Conservation (phyloP, 1,140 invertebrate species). For the Lepeophtheirus salmonis region DNA sequence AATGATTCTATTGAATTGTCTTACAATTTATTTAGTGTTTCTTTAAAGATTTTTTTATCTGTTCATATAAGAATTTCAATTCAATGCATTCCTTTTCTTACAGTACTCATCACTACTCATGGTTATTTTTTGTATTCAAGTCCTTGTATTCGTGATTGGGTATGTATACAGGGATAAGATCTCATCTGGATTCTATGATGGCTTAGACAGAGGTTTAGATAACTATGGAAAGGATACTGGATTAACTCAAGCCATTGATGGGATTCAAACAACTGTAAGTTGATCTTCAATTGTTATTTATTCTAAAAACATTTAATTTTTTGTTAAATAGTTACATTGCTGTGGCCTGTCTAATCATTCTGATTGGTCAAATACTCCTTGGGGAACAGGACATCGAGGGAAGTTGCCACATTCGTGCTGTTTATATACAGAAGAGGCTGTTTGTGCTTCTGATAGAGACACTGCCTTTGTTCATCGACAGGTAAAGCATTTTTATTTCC, state of each 20-base stretch:
- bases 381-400: constrained; percentile 2
- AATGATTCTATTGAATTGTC: too few species aligned
- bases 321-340: not conserved
- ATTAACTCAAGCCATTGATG: constrained; percentile 6
- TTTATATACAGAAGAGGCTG: constrained; percentile 1
- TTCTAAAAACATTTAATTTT: not conserved
- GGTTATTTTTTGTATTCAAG: constrained; percentile 3
- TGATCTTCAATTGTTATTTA: not conserved
- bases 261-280: constrained; percentile 13
- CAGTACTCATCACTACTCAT: constrained; percentile 11
- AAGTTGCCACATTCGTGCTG: constrained; percentile 14
- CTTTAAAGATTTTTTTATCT: too few species aligned
- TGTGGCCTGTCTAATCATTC: constrained; percentile 8
- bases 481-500: too few species aligned
- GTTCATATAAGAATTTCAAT: too few species aligned
- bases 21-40: too few species aligned
- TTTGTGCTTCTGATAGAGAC: constrained; percentile 1
- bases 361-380: constrained; percentile 8
- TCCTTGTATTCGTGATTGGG: not conserved
- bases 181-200: constrained; percentile 1
- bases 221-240: constrained; percentile 4
- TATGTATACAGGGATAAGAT: constrained; percentile 1
- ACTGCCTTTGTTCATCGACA: not conserved
- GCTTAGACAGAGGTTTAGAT: not conserved
- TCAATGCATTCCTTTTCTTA: not conserved